These are phyloP conservation scores for Crotalus viridis DNA, from an alignment of 2,113 vertebrate genomes.

Conservation along the genomic window DNA sequence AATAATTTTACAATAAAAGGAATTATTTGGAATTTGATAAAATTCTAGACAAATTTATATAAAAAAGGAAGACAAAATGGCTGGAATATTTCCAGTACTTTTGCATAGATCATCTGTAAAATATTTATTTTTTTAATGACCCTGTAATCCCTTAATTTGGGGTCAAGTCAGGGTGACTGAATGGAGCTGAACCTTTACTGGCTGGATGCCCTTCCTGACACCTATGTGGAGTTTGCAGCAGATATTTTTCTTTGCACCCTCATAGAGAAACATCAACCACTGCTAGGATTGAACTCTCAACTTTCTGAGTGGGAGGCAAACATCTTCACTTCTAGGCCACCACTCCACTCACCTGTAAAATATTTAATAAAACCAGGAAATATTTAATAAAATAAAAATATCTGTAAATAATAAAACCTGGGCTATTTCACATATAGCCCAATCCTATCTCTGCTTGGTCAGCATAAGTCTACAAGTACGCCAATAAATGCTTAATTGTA, in stretches of 20 bases:
- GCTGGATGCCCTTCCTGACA: background rate
- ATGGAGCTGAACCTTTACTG: background rate
- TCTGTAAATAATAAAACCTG: slow-evolving; percentile 18
- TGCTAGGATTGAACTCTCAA: background rate
- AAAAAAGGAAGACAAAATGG: background rate
- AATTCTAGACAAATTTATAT: slow-evolving; percentile 9
- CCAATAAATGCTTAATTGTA: background rate
- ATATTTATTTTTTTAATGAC: background rate
- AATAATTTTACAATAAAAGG: slow-evolving; percentile 54
- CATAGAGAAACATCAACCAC: background rate
- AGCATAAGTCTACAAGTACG: background rate
- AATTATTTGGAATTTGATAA: slow-evolving; percentile 47
- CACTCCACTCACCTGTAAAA: background rate
- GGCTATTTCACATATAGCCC: background rate
- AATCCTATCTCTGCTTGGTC: background rate
- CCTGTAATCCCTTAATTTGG: background rate
- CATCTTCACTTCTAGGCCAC: background rate
- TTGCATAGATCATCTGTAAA: slow-evolving; percentile 38
- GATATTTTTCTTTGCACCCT: background rate
- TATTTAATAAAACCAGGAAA: background rate
- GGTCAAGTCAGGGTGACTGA: background rate
- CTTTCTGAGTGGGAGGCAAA: background rate
- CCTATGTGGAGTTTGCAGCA: background rate
- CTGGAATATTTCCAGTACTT: slow-evolving; percentile 9
- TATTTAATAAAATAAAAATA: background rate